phyloP scores from a whole-genome alignment of 2,888 invertebrate species.

The Odontocolon sp. region DNA sequence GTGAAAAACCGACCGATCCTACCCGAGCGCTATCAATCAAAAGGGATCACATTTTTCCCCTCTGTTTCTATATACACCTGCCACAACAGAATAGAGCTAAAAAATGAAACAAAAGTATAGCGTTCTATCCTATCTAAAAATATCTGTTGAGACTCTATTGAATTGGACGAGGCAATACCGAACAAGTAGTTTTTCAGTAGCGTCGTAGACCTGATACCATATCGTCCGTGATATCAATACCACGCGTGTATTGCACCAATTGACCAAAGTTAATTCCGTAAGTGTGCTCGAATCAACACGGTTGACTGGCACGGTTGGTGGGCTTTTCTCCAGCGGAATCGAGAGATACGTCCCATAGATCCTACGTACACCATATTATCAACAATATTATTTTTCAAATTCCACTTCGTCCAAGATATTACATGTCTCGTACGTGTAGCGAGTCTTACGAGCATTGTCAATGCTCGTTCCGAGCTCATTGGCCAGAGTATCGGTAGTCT shows the following conservation, averaged over 20 bases:
- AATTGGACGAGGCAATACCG: too few relatives aligned
- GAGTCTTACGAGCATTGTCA: constrained; percentile 37
- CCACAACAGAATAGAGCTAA: neutral
- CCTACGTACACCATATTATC: neutral
- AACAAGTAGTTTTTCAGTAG: too few relatives aligned
- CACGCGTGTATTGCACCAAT: too few relatives aligned
- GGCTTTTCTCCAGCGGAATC: too few relatives aligned
- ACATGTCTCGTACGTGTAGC: constrained; percentile 12
- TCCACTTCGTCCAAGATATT: neutral
- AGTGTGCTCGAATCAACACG: too few relatives aligned
- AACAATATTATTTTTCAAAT: neutral
- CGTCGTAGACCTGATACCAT: too few relatives aligned
- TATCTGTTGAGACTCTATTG: too few relatives aligned
- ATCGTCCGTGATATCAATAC: too few relatives aligned
- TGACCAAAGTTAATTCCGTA: too few relatives aligned
- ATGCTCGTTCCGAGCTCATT: constrained; percentile 30
- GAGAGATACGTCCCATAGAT: too few relatives aligned
- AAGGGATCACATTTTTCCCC: constrained; percentile 61
- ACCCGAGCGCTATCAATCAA: constrained; percentile 77
- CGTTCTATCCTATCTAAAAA: neutral
- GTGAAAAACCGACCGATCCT: constrained; percentile 61
- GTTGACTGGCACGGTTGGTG: too few relatives aligned
- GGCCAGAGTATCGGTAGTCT: constrained; percentile 30
- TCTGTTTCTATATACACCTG: neutral
- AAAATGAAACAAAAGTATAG: constrained; percentile 62